Evolutionary conservation across 2,888 invertebrate species (phyloP).

Genomic region (Xestia c-nigrum): DNA sequence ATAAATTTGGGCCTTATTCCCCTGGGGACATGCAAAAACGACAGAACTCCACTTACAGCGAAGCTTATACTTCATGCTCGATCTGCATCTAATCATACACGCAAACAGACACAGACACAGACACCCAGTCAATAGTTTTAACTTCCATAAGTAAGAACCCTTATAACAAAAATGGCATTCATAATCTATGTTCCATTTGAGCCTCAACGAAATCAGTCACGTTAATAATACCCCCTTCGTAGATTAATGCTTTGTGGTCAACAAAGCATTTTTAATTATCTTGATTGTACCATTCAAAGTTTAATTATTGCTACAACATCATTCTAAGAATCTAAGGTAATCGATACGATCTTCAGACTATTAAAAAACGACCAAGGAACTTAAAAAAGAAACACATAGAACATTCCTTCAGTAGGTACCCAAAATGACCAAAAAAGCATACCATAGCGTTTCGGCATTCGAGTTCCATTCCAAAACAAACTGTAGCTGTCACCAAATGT

Average conservation of each 20-base stretch:
- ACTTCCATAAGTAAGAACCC: background rate
- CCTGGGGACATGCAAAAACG: background rate
- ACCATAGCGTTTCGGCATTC: conserved; percentile 49
- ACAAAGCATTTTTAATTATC: background rate
- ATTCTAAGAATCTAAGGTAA: background rate
- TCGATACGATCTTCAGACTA: conserved; percentile 8
- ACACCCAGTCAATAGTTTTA: background rate
- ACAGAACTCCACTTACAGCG: background rate
- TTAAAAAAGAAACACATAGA: background rate
- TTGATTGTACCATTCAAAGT: background rate
- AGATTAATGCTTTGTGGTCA: background rate
- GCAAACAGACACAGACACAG: background rate
- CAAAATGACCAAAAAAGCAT: conserved; percentile 42
- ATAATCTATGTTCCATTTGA: background rate
- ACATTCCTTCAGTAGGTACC: conserved; percentile 6
- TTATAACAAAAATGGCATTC: background rate
- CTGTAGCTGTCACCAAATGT: conserved; percentile 63
- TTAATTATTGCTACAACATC: background rate
- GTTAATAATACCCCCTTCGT: background rate
- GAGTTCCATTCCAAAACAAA: conserved; percentile 55
- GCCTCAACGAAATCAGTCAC: background rate
- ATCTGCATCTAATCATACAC: background rate
- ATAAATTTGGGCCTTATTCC: background rate
- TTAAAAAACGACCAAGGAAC: conserved; percentile 3
- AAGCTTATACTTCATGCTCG: background rate